Base-by-base conservation (phyloP, 1,140 invertebrate species). In the Episyrphus balteatus region DNA sequence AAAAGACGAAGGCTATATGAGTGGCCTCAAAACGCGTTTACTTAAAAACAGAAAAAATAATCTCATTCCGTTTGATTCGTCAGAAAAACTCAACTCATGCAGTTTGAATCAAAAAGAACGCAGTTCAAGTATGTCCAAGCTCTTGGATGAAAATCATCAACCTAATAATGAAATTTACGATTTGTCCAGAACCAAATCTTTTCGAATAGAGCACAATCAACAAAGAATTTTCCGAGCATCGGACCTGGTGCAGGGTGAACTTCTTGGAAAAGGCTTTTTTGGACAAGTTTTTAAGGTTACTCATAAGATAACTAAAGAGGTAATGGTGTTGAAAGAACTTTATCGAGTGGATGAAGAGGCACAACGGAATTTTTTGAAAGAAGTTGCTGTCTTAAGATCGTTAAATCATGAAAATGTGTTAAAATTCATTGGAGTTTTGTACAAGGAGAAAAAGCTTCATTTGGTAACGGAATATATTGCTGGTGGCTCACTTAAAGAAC, bases 251-350 rank as follows among this genome's bases (percentile, higher is more conserved):
- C 64, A 76, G 71, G 91, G 91, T 30, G 88, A 92, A 65, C 73
- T 95, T 2, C 69, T 96, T 7, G 92, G 92, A 9, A 86, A 89
- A 64, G 92, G 92, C 17, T 95, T 94, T 71, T 96, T 94, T 66
- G 92, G 92, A 2, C 86, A 92, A 68, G 86, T 89, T 13, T 90
- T 81, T 62, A 86, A 91, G 72, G 90, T 93, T 17, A 93, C 88
- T 3, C 91, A 94, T 66, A 78, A 82, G 46, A 81, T 88, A 50
- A 94, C 90, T 0, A 83, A 83, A 46, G 91, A 96, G 71, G 82
- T 93, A 13, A 94, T 95, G 90, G 92, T 96, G 42, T 75, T 96
- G 13, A 96, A 96, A 63, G 91, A 95, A 64, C 74, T 96, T 49
- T 92, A 92, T 68, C 76, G 89, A 44, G 88, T 94, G 18, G 91